Evolutionary conservation across 2,113 vertebrate genomes (phyloP).

Genomic region (Sciurus niger): DNA sequence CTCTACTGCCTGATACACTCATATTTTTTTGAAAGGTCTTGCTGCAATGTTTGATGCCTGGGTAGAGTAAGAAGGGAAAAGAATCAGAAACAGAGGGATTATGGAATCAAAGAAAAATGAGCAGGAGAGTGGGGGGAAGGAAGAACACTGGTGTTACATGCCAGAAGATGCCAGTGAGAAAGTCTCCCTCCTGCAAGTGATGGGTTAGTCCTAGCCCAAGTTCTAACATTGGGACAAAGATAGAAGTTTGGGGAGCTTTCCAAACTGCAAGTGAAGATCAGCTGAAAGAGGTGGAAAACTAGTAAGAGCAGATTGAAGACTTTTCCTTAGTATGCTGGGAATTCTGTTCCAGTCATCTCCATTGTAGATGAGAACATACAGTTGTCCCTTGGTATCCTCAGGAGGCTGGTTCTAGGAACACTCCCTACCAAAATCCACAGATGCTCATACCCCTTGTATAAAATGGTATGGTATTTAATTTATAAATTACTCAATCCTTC

Average conservation of each 20-base stretch:
- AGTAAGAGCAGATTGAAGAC: not conserved
- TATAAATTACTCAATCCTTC: not conserved
- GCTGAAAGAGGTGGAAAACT: not conserved
- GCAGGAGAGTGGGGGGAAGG: not conserved
- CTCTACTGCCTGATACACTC: not conserved
- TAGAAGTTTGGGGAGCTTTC: not conserved
- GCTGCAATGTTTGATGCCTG: not conserved
- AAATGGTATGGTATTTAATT: not conserved
- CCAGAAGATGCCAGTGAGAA: not conserved
- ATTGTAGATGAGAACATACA: not conserved
- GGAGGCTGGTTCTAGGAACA: not conserved
- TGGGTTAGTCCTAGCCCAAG: not conserved
- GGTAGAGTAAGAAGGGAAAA: not conserved
- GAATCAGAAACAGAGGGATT: not conserved
- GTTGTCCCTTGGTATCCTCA: not conserved
- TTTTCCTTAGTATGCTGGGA: not conserved
- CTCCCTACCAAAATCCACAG: not conserved
- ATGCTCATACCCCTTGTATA: not conserved
- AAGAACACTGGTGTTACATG: not conserved
- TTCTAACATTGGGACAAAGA: not conserved
- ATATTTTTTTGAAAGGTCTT: not conserved
- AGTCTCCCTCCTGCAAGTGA: not conserved
- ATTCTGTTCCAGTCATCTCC: not conserved
- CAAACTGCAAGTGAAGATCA: conserved; percentile 1
- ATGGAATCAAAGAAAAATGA: not conserved